Percentiles rank a stretch among this genome's conserved stretches.
phyloP scores from a whole-genome alignment of 2,797 vertebrate species.

The Anolis apletophallus region DNA sequence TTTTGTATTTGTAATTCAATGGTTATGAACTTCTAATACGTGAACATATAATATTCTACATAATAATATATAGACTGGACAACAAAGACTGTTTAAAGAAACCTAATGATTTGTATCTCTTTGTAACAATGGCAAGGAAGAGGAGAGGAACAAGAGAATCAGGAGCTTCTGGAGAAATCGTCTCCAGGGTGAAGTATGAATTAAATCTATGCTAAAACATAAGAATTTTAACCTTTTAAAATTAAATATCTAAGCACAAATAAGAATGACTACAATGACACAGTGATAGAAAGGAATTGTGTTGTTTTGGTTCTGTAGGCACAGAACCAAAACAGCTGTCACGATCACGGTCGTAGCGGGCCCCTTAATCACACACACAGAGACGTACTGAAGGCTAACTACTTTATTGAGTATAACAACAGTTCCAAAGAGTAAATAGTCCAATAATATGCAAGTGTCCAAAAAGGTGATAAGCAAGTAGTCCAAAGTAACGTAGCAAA shows the following conservation, averaged over 20 bases:
- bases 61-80: too few species aligned
- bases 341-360: too few species aligned
- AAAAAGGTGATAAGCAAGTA: too few species aligned
- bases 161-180: slow-evolving; percentile 12
- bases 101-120: slow-evolving; percentile 12
- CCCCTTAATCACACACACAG: too few species aligned
- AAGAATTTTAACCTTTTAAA: slow-evolving; percentile 54
- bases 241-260: slow-evolving; percentile 60
- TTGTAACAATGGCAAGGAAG: background rate
- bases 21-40: background rate
- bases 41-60: too few species aligned
- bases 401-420: too few species aligned
- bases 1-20: background rate
- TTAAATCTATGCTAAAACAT: slow-evolving; percentile 48
- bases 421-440: too few species aligned
- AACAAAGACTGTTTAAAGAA: slow-evolving; percentile 11
- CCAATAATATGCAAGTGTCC: too few species aligned
- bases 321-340: too few species aligned
- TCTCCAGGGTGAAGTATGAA: slow-evolving; percentile 41
- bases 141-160: background rate
- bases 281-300: slow-evolving; percentile 19
- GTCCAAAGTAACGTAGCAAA: too few species aligned
- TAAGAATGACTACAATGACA: slow-evolving; percentile 46
- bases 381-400: too few species aligned
- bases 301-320: too few species aligned